A percentile compares a stretch with the other conserved stretches of the same genome.
Conservation (phyloP, 1,140 invertebrate species). For the Cylas formicarius region DNA sequence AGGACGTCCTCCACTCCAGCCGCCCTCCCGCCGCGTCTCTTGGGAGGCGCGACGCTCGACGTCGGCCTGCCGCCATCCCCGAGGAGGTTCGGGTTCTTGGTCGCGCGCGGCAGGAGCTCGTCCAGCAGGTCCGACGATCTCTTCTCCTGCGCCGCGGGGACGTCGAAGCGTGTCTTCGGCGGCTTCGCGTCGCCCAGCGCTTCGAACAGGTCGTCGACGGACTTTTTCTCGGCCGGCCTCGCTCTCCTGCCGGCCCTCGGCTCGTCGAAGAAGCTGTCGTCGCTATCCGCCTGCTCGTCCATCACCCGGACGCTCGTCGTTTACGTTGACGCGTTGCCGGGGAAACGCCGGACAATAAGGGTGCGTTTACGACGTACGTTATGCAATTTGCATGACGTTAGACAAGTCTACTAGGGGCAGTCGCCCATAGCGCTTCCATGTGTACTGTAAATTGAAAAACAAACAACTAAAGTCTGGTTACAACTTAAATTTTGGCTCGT, state of each 20-base stretch:
- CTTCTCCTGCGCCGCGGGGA: conserved; percentile 10
- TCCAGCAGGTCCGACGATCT: conserved; percentile 30
- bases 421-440: no score
- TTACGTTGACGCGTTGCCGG: no score
- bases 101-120: conserved; percentile 26
- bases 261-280: conserved; percentile 48
- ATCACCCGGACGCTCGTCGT: no score
- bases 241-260: conserved; percentile 31
- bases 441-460: no score
- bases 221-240: conserved; percentile 31
- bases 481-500: no score
- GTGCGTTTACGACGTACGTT: no score
- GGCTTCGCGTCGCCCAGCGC: background rate
- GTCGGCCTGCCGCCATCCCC: no score
- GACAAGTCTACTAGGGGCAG: no score
- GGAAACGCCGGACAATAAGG: no score
- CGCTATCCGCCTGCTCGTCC: no score
- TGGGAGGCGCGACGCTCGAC: conserved; percentile 1
- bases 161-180: background rate
- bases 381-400: no score
- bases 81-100: conserved; percentile 19
- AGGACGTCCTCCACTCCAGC: conserved; percentile 18
- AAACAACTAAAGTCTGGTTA: no score
- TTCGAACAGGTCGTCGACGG: conserved; percentile 31
- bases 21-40: conserved; percentile 16